Conservation (phyloP, 2,888 invertebrate genomes). For the Celastrina argiolus region DNA sequence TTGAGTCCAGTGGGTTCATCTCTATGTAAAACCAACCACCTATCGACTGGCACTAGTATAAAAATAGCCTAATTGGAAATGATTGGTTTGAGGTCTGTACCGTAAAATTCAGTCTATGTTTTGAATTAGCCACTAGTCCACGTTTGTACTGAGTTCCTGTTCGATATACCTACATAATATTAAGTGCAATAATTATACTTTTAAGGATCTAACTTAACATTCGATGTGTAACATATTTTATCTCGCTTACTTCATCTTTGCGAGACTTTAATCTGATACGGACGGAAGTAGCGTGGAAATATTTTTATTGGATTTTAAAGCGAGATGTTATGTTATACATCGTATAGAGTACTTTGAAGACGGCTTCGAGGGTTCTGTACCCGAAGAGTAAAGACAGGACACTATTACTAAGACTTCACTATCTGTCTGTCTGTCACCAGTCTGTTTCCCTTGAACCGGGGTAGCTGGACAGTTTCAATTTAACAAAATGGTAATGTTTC, state of each 20-base stretch:
- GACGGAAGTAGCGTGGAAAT: not conserved
- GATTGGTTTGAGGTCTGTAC: too few species aligned
- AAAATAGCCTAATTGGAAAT: not conserved
- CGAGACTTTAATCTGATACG: not conserved
- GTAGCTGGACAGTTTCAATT: too few species aligned
- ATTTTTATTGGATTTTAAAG: not conserved
- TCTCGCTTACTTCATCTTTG: not conserved
- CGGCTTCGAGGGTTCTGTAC: too few species aligned
- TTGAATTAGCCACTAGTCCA: not conserved
- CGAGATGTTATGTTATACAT: constrained; percentile 1
- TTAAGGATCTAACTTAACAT: not conserved
- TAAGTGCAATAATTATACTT: not conserved
- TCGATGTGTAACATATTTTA: not conserved
- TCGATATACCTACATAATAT: not conserved
- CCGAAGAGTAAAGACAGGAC: too few species aligned
- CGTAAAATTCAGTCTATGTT: not conserved
- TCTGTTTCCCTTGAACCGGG: too few species aligned
- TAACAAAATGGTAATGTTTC: too few species aligned
- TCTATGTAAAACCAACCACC: not conserved
- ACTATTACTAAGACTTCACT: too few species aligned
- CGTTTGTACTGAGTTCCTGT: not conserved
- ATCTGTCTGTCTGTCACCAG: too few species aligned
- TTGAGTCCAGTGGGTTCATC: not conserved
- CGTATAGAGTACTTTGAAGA: too few species aligned
- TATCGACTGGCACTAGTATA: not conserved